A percentile compares a stretch with the other conserved stretches of the same genome.
Evolutionary conservation across 2,113 vertebrate species (phyloP).

Genomic region (Galeopterus variegatus): DNA sequence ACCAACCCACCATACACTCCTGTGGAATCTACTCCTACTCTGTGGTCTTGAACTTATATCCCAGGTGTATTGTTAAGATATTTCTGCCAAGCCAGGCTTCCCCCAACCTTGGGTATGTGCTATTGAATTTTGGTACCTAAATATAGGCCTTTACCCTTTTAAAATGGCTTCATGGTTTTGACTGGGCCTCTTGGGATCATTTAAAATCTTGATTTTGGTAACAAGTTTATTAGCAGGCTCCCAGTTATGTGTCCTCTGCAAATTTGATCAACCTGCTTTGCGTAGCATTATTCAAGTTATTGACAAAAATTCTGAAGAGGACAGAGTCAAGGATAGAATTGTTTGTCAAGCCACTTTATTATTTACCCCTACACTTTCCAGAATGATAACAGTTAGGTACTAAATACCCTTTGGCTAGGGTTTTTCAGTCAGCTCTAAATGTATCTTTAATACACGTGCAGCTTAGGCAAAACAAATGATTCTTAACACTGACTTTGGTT

Average conservation of each 20-base stretch:
- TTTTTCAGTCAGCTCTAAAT: slow-evolving; percentile 14
- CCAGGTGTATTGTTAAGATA: slow-evolving; percentile 24
- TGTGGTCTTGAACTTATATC: slow-evolving; percentile 48
- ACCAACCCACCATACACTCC: background rate
- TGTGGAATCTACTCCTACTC: background rate
- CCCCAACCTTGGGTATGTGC: background rate
- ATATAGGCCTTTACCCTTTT: background rate
- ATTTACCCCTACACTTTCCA: background rate
- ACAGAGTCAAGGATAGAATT: slow-evolving; percentile 23
- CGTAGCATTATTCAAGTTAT: slow-evolving; percentile 16
- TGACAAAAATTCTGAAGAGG: slow-evolving; percentile 33
- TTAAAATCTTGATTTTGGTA: slow-evolving; percentile 42
- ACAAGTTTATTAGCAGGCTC: background rate
- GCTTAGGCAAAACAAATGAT: slow-evolving; percentile 38
- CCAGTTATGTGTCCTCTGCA: background rate
- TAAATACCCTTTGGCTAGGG: background rate
- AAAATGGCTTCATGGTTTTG: slow-evolving; percentile 1
- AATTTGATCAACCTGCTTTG: slow-evolving; percentile 49
- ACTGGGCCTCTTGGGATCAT: background rate
- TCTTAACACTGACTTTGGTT: slow-evolving; percentile 54
- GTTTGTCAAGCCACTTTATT: background rate
- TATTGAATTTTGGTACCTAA: slow-evolving; percentile 30
- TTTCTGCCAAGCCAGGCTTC: background rate
- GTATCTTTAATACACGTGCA: background rate
- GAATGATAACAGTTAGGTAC: slow-evolving; percentile 37